Percentiles rank a stretch among this genome's conserved stretches.
Evolutionary conservation across 2,797 vertebrate species (phyloP).

Genomic region (Lophius americanus): DNA sequence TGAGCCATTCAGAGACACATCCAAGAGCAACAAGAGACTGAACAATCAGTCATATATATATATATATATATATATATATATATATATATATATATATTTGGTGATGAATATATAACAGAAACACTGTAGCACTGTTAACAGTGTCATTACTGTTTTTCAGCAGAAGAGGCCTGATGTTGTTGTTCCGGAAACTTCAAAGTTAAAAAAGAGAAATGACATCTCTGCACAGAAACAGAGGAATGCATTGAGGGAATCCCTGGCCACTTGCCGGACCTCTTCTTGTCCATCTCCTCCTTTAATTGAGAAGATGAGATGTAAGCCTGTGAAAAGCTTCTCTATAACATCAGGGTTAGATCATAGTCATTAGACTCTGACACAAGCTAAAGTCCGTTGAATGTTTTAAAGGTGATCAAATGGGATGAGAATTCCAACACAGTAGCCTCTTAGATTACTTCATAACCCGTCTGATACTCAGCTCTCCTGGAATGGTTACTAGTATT

Average conservation of each 20-base stretch:
- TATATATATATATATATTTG: too few relatives aligned
- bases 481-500: neutral
- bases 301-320: conserved; percentile 91
- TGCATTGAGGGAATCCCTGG: conserved; percentile 55
- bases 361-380: conserved; percentile 35
- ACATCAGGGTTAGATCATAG: conserved; percentile 41
- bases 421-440: conserved; percentile 15
- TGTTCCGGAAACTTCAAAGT: conserved; percentile 42
- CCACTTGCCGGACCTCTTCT: conserved; percentile 47
- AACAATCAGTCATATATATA: conserved; percentile 12
- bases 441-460: neutral
- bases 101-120: conserved; percentile 1
- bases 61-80: too few relatives aligned
- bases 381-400: conserved; percentile 30
- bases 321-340: conserved; percentile 20
- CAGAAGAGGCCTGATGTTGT: conserved; percentile 34
- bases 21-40: neutral
- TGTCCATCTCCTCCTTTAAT: conserved; percentile 64
- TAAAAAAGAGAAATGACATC: conserved; percentile 40
- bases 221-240: conserved; percentile 36
- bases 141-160: conserved; percentile 28
- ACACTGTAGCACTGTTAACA: too few relatives aligned
- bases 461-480: neutral
- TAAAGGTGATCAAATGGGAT: conserved; percentile 20
- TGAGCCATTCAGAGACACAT: conserved; percentile 1